Percentiles rank a stretch among this genome's conserved stretches.
These are phyloP conservation scores for Oryzias melastigma DNA, from an alignment of 2,113 vertebrate genomes.

Conservation along the genomic window DNA sequence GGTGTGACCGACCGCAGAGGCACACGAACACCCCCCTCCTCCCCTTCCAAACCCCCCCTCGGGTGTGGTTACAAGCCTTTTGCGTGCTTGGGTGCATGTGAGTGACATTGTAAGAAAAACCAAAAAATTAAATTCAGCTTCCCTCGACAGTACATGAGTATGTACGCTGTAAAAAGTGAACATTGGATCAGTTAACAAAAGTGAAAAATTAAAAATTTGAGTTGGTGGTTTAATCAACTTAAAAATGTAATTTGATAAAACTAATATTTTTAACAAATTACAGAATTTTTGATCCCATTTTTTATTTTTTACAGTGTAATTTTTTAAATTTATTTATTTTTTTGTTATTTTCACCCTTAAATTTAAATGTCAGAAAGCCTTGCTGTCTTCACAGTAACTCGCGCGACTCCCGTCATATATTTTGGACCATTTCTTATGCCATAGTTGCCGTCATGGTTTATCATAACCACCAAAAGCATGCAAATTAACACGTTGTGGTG, in stretches of 20 bases:
- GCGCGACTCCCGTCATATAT: slow-evolving; percentile 71
- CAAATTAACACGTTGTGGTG: slow-evolving; percentile 68
- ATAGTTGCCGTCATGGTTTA: slow-evolving; percentile 66
- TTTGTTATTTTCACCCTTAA: slow-evolving; percentile 18
- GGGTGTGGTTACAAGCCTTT: slow-evolving; percentile 78
- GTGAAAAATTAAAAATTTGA: too few relatives aligned
- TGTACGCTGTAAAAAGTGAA: background rate
- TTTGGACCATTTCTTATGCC: slow-evolving; percentile 74
- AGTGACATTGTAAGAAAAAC: slow-evolving; percentile 60
- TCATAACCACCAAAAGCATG: slow-evolving; percentile 76
- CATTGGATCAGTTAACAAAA: too few relatives aligned
- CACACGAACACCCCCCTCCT: slow-evolving; percentile 47
- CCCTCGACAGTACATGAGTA: slow-evolving; percentile 59
- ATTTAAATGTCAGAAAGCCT: slow-evolving; percentile 62
- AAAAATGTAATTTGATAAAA: too few relatives aligned
- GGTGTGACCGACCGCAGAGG: slow-evolving; percentile 62
- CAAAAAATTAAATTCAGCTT: slow-evolving; percentile 72
- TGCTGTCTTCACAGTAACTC: slow-evolving; percentile 61
- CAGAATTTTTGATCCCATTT: too few relatives aligned
- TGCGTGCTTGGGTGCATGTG: slow-evolving; percentile 35
- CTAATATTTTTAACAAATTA: too few relatives aligned
- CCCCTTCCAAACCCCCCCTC: slow-evolving; percentile 26
- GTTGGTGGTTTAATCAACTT: too few relatives aligned
- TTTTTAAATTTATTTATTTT: background rate
- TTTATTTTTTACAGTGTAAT: background rate